A percentile compares a stretch with the other conserved stretches of the same genome.
These are phyloP conservation scores for Pygoscelis adeliae DNA, from an alignment of 2,113 vertebrate genomes.

Conservation along the genomic window DNA sequence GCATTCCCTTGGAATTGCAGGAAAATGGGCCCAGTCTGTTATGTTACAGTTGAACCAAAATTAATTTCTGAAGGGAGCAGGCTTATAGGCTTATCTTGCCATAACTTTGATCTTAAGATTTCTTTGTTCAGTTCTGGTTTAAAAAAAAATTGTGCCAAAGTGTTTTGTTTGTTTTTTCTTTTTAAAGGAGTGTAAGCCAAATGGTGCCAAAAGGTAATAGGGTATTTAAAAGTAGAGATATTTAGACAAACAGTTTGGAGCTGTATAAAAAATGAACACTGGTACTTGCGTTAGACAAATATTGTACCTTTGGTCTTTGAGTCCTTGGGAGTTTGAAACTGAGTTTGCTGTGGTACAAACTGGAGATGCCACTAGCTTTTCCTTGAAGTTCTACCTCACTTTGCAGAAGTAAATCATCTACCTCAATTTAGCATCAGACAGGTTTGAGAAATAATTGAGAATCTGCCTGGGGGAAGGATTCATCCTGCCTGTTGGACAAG, in stretches of 20 bases:
- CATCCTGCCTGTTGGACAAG: slow-evolving; percentile 31
- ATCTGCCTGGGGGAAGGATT: slow-evolving; percentile 18
- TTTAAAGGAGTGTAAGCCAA: slow-evolving; percentile 65
- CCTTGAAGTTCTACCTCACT: slow-evolving; percentile 76
- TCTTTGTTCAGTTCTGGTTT: slow-evolving; percentile 57
- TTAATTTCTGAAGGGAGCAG: slow-evolving; percentile 41
- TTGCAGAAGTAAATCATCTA: slow-evolving; percentile 67
- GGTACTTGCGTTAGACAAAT: slow-evolving; percentile 55
- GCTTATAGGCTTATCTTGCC: slow-evolving; percentile 58
- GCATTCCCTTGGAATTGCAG: not conserved
- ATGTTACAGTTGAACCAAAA: slow-evolving; percentile 52
- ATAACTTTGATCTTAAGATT: slow-evolving; percentile 22
- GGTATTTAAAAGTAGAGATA: slow-evolving; percentile 65
- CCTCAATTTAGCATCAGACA: slow-evolving; percentile 66
- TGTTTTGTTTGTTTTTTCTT: slow-evolving; percentile 23
- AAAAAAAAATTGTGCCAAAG: slow-evolving; percentile 76
- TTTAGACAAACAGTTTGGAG: slow-evolving; percentile 75
- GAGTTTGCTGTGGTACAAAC: slow-evolving; percentile 58
- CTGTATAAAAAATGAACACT: slow-evolving; percentile 72
- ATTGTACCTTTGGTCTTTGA: slow-evolving; percentile 19
- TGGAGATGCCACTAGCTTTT: slow-evolving; percentile 57
- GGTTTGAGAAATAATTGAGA: slow-evolving; percentile 48
- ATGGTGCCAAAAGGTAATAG: slow-evolving; percentile 77
- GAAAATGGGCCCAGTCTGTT: slow-evolving; percentile 20
- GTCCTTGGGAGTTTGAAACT: slow-evolving; percentile 35